phyloP scores from a whole-genome alignment of 2,113 vertebrate species.

The Gobiocypris rarus region DNA sequence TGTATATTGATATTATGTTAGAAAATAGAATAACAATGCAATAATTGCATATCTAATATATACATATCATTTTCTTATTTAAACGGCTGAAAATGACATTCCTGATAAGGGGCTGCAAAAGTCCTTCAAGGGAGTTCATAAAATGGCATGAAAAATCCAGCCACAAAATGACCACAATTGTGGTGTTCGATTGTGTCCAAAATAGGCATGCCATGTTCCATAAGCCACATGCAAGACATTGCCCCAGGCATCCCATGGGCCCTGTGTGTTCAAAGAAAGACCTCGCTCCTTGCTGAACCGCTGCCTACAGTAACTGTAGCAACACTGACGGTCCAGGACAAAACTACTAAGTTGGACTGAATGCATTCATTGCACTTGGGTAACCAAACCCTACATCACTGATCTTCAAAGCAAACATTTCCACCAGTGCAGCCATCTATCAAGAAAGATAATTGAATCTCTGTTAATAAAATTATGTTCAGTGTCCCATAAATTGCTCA shows the following conservation, averaged over 20 bases:
- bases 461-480: conserved; percentile 62
- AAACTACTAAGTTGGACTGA: neutral
- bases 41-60: neutral
- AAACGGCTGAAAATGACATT: neutral
- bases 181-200: conserved; percentile 60
- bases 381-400: neutral
- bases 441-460: conserved; percentile 59
- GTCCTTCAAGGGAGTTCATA: conserved; percentile 30
- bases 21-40: no score
- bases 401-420: neutral
- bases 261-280: conserved; percentile 63
- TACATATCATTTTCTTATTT: no score
- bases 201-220: conserved; percentile 64
- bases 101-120: neutral
- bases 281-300: conserved; percentile 57
- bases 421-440: conserved; percentile 44
- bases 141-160: conserved; percentile 26
- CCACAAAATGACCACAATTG: conserved; percentile 64
- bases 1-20: no score
- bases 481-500: conserved; percentile 62
- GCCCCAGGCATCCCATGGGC: conserved; percentile 66
- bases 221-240: conserved; percentile 63
- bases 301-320: conserved; percentile 44
- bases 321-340: neutral
- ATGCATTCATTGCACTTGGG: neutral